Conservation (phyloP, 1,140 invertebrate species). For the Aphaenogaster floridana region DNA sequence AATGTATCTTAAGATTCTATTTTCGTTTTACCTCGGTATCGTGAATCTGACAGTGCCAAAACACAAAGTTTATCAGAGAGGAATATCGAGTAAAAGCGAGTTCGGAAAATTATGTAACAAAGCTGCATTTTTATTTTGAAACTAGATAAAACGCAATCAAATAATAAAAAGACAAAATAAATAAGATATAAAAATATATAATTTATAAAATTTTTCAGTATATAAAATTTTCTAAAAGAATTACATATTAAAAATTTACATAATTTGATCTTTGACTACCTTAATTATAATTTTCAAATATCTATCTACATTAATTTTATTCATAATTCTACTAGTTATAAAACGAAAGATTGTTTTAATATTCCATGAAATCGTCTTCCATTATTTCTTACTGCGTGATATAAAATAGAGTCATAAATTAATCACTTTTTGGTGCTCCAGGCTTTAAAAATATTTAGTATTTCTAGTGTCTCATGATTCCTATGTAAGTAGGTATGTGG, state of each 20-base stretch:
- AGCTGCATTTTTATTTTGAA: background rate
- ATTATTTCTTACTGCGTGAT: background rate
- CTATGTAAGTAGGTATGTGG: constrained; percentile 21
- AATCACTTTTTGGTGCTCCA: background rate
- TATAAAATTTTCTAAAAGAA: background rate
- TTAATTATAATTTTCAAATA: background rate
- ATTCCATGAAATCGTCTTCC: background rate
- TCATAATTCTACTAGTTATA: background rate
- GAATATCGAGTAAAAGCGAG: background rate
- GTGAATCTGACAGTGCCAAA: constrained; percentile 37
- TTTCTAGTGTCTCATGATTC: background rate
- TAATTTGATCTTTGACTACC: background rate
- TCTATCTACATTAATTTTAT: background rate
- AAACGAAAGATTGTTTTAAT: background rate
- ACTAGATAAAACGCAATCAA: background rate
- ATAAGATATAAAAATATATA: background rate
- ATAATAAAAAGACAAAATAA: background rate
- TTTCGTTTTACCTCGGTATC: constrained; percentile 18
- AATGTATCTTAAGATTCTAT: constrained; percentile 41
- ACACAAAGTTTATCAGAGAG: background rate
- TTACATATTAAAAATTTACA: background rate
- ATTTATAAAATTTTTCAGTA: background rate
- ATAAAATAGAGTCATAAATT: background rate
- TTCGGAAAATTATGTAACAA: background rate
- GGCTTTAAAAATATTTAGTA: background rate